Evolutionary conservation across 2,888 invertebrate genomes (phyloP), one percentile per base, ranked within the genome.

Genomic region (Drosophila neonasuta): DNA sequence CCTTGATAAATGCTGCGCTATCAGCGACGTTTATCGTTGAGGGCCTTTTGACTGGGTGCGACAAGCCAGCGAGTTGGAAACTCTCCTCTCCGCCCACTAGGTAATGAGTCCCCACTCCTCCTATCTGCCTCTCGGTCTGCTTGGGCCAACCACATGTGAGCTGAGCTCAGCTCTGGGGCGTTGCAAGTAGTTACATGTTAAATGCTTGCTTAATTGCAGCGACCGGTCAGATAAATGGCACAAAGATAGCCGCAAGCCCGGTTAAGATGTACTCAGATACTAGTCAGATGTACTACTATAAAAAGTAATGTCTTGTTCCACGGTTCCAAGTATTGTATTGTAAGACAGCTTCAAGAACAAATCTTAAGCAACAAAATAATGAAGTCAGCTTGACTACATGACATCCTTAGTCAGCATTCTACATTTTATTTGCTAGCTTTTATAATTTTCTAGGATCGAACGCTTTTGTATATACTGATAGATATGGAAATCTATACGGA

Each of bases 11-110:
- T 83, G 80, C 68, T 74, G 15, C 49, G 80, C 85, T 83, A 83
- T 83, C 86, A 83, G 79, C 71, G 80, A 55, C 77, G 79, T 82
- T 85, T 85, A 85, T 83, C 83, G 83, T 77, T 46, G 69, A 69
- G 71, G 65, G 55, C 60, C 52, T 66, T 74, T 64, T 74, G 71
- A 85, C 80, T 75, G 79, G 74, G 71, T 80, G 85, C 85, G 83
- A 83, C 83, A 85, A 82, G 83, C 73, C 83, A 83, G 68, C 83
- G 83, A 82, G 58, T 85, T 74, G 83, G 83, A 83, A 83, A 77
- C 70, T 75, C 55, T 45, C 68, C 56, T 46, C 20, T 44, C 44
- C 15, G 4, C 2, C 34, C 45, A 15, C 39, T 15, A 15, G 39
- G 39, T 41, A 41, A 41, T 41, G 39, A 41, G 39, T 41, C 24